Evolutionary conservation across 2,113 vertebrate genomes (phyloP).

Genomic region (Nannobrachium achirus): DNA sequence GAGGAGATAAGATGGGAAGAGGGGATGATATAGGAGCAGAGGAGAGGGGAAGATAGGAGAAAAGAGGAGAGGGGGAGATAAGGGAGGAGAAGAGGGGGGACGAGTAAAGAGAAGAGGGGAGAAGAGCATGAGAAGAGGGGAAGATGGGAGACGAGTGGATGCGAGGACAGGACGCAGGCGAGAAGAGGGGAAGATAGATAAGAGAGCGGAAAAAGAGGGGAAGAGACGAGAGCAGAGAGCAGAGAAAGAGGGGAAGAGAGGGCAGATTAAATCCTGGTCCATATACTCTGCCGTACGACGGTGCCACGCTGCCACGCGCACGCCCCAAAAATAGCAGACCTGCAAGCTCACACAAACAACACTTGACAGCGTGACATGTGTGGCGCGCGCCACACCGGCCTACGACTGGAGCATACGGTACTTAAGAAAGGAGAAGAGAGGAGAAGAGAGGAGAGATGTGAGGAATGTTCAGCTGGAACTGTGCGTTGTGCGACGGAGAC

Average conservation of each 20-base stretch:
- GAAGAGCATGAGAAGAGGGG: neutral
- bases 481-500: too few relatives aligned
- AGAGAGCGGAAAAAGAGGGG: slow-evolving; percentile 1
- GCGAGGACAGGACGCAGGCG: neutral
- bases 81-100: neutral
- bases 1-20: neutral
- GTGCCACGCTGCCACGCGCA: too few relatives aligned
- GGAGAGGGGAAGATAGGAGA: slow-evolving; percentile 35
- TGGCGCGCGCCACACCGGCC: too few relatives aligned
- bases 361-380: too few relatives aligned
- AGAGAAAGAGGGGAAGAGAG: slow-evolving; percentile 36
- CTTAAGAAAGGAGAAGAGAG: neutral
- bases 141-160: neutral
- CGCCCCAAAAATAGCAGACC: too few relatives aligned
- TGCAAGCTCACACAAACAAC: too few relatives aligned
- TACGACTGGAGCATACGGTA: too few relatives aligned
- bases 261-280: too few relatives aligned
- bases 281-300: too few relatives aligned
- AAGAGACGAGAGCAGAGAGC: slow-evolving; percentile 32
- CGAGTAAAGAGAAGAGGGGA: slow-evolving; percentile 5
- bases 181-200: slow-evolving; percentile 4
- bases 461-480: neutral
- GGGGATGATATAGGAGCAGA: slow-evolving; percentile 25
- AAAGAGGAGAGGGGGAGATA: neutral
- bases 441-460: neutral